These are phyloP conservation scores for Oreotrochilus melanogaster DNA, from an alignment of 2,113 vertebrate species.

Conservation along the genomic window DNA sequence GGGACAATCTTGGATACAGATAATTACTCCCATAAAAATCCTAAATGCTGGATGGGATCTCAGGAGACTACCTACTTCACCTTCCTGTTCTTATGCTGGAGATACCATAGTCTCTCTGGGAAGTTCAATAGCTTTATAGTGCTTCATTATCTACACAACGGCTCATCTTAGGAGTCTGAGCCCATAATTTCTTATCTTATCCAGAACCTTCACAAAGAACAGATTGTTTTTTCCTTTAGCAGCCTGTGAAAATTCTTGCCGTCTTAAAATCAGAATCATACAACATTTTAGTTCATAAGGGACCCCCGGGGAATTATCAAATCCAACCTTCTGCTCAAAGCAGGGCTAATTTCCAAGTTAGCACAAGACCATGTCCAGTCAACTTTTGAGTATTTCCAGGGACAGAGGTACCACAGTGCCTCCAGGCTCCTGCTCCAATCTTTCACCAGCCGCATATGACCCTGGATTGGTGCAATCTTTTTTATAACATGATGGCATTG, in stretches of 20 bases:
- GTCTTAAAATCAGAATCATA: not conserved
- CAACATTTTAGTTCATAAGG: not conserved
- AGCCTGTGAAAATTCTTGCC: not conserved
- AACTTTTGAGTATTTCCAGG: not conserved
- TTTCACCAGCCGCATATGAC: not conserved
- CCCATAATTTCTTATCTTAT: not conserved
- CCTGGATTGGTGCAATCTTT: not conserved
- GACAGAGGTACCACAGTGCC: not conserved
- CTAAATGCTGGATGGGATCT: not conserved
- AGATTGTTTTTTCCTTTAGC: not conserved
- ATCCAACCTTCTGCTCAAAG: not conserved
- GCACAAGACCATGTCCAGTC: not conserved
- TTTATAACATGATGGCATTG: not conserved
- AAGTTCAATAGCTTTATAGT: not conserved
- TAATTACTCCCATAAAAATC: not conserved
- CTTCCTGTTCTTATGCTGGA: not conserved
- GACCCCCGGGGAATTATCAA: not conserved
- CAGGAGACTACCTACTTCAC: not conserved
- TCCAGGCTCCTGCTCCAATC: not conserved
- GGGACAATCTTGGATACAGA: not conserved
- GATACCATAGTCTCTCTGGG: not conserved
- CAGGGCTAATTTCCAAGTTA: not conserved
- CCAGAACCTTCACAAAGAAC: not conserved
- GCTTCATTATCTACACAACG: not conserved
- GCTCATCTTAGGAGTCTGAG: not conserved